These are phyloP conservation scores for Daubentonia madagascariensis DNA, from an alignment of 2,113 vertebrate species.

Conservation along the genomic window DNA sequence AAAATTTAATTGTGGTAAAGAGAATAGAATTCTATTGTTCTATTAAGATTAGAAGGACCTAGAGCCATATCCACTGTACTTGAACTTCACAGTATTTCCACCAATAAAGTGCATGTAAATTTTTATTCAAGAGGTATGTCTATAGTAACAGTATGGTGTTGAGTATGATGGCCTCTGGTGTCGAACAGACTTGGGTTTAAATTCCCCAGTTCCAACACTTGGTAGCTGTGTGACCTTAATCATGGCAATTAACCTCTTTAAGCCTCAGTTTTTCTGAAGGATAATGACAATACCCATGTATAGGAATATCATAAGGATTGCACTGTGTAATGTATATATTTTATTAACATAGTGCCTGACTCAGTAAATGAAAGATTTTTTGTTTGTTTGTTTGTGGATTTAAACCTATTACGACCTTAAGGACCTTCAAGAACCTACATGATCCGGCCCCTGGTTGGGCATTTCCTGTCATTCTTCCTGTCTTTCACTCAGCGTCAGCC, in stretches of 20 bases:
- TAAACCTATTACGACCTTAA: background rate
- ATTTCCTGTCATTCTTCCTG: background rate
- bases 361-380: background rate
- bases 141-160: background rate
- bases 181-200: background rate
- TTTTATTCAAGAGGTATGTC: background rate
- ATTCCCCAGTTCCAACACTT: background rate
- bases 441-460: background rate
- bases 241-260: background rate
- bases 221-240: background rate
- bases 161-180: background rate
- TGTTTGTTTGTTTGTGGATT: background rate
- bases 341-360: background rate
- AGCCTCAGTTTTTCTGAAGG: background rate
- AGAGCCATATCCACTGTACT: background rate
- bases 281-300: background rate
- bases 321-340: background rate
- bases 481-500: background rate
- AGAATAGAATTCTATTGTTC: background rate
- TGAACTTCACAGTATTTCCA: background rate
- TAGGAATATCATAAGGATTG: background rate
- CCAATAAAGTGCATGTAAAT: background rate
- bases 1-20: background rate
- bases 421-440: background rate
- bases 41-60: background rate